Base-by-base conservation (phyloP, 2,888 invertebrate genomes). In the Xylota segnis region DNA sequence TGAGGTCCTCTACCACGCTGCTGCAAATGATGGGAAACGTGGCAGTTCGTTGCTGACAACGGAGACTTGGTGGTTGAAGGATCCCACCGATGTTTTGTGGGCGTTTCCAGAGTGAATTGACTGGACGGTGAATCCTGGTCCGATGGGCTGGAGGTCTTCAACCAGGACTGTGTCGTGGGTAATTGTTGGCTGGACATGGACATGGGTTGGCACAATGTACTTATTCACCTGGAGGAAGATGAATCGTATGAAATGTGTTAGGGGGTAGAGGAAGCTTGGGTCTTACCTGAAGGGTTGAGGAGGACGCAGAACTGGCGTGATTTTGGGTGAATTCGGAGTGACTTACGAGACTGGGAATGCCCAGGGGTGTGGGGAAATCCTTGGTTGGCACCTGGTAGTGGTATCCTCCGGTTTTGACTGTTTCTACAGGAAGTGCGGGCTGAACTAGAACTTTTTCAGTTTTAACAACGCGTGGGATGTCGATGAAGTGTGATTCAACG, bases 271-370 rank as follows among this genome's bases (percentile, higher is more conserved):
- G 12, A 37, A 14, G 16, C 7, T 23, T 2, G 3, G 0, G 10
- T 14, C 56, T 66, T 70, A 77, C 77, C 6, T 68, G 75, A 29
- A 45, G 56, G 47, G 32, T 74, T 7, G 72, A 74, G 18, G 61
- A 43, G 0, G 61, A 61, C 4, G 18, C 5, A 2, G 58, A 47
- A 58, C 50, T 71, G 52, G 43, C 63, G 18, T 16, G 10, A n/a
- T 54, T 63, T n/a, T 63, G 52, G 10, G 6, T n/a, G 29, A 27
- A 37, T 37, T 37, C 66, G 10, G 50, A 27, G n/a, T 54, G 61
- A 14, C 43, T 43, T 0, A 74, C 23, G 14, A 63, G 18, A 1
- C 34, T 54, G 45, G 56, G 45, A 29, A 43, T n/a, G 5, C 34
- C 9, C 7, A 56, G 7, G 10, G 76, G 58, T 1, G 54, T 63